Evolutionary conservation across 1,140 invertebrate species (phyloP).

Genomic region (Oncopodura yosiiana): DNA sequence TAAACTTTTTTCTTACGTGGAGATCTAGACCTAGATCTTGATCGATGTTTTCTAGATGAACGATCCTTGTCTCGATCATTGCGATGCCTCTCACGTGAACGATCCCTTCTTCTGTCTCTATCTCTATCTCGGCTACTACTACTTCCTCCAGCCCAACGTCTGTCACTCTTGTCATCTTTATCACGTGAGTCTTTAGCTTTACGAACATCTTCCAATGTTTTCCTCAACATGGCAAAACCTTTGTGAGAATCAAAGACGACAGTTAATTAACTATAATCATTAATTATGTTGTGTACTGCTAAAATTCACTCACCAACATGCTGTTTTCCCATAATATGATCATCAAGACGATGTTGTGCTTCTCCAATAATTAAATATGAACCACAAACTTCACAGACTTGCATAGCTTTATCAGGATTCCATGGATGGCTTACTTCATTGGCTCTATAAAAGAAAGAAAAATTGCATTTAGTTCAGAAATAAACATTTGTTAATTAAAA

Average conservation of each 20-base stretch:
- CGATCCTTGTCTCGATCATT: neutral
- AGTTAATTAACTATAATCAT: too few species aligned
- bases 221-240: slow-evolving; percentile 51
- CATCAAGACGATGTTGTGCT: slow-evolving; percentile 92
- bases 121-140: neutral
- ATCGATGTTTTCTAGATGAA: too few species aligned
- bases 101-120: slow-evolving; percentile 10
- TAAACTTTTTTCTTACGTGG: neutral
- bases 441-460: slow-evolving; percentile 12
- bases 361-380: slow-evolving; percentile 95
- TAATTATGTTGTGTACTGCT: too few species aligned
- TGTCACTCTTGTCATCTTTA: slow-evolving; percentile 28
- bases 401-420: slow-evolving; percentile 88
- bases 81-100: slow-evolving; percentile 1
- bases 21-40: too few species aligned
- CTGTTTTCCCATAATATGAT: slow-evolving; percentile 83
- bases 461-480: slow-evolving; percentile 3
- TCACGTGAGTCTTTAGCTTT: slow-evolving; percentile 33
- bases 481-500: slow-evolving; percentile 37
- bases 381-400: slow-evolving; percentile 96
- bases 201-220: slow-evolving; percentile 45
- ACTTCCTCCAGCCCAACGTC: slow-evolving; percentile 18
- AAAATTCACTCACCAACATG: too few species aligned
- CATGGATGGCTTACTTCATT: slow-evolving; percentile 40
- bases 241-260: too few species aligned